A percentile compares a stretch with the other conserved stretches of the same genome.
These are phyloP conservation scores for Leptonema lineaticorne DNA, from an alignment of 1,140 invertebrate genomes.

Conservation along the genomic window DNA sequence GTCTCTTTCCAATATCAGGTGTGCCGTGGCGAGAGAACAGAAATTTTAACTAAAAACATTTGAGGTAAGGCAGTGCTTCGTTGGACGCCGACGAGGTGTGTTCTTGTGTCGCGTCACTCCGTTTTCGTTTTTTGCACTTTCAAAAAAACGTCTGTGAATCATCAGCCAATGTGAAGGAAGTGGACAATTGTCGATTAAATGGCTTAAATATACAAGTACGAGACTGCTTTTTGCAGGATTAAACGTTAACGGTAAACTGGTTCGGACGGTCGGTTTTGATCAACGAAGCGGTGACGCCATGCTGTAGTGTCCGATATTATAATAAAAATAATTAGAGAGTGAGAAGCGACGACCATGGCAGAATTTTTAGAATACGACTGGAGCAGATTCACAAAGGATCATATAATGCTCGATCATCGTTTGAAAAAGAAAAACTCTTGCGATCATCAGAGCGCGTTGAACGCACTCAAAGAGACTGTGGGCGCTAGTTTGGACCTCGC, in stretches of 20 bases:
- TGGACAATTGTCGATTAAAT: neutral
- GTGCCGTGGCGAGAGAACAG: neutral
- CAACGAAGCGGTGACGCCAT: neutral
- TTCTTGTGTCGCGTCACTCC: neutral
- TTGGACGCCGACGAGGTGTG: neutral
- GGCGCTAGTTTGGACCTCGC: slow-evolving; percentile 56
- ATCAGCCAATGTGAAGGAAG: neutral
- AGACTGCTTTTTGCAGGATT: neutral
- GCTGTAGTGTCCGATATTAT: neutral
- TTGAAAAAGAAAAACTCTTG: slow-evolving; percentile 49
- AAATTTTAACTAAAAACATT: neutral
- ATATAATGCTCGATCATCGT: slow-evolving; percentile 49
- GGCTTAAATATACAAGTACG: neutral
- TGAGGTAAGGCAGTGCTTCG: neutral
- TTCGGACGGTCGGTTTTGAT: neutral
- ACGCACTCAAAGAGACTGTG: slow-evolving; percentile 53
- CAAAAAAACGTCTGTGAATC: no score
- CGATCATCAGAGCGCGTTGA: slow-evolving; percentile 51
- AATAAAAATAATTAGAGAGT: neutral
- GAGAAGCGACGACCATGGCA: slow-evolving; percentile 49
- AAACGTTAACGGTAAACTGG: neutral
- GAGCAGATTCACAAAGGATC: slow-evolving; percentile 52
- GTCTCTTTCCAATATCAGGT: neutral
- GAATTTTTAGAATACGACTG: slow-evolving; percentile 57
- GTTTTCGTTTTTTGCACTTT: neutral